phyloP scores from a whole-genome alignment of 2,797 vertebrate species.

The Pseudochromis fuscus region DNA sequence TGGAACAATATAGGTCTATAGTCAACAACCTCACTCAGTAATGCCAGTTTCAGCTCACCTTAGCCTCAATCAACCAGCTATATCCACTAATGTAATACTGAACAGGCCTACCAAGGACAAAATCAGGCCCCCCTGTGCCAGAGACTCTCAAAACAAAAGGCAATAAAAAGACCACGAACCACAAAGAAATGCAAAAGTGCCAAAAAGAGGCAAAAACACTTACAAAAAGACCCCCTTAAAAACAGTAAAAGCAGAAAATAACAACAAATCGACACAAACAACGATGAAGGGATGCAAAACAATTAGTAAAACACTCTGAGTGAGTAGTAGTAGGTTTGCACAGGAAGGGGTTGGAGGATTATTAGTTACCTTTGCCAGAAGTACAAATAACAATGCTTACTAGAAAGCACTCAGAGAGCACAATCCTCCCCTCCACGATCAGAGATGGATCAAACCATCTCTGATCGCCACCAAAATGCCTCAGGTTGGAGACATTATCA shows the following conservation, averaged over 20 bases:
- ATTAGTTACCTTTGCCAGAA: no score
- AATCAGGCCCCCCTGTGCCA: not conserved
- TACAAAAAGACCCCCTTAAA: no score
- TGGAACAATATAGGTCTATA: not conserved
- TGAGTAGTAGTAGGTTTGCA: no score
- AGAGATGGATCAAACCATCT: no score
- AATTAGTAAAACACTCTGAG: rapidly evolving
- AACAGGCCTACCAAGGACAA: no score
- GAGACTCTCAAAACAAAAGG: not conserved
- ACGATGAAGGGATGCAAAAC: not conserved
- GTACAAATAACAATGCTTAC: no score
- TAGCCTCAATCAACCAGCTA: not conserved
- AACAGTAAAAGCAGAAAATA: not conserved
- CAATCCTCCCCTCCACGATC: no score
- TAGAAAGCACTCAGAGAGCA: no score
- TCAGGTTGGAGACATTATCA: no score
- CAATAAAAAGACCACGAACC: not conserved
- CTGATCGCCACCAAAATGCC: no score
- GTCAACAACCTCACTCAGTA: not conserved
- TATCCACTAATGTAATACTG: not conserved
- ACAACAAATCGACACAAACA: not conserved
- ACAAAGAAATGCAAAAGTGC: not conserved
- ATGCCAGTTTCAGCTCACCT: not conserved
- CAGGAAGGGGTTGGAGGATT: no score
- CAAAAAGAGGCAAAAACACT: no score